These are phyloP conservation scores for Clistopyga incitator DNA, from an alignment of 2,888 invertebrate species.

Conservation along the genomic window DNA sequence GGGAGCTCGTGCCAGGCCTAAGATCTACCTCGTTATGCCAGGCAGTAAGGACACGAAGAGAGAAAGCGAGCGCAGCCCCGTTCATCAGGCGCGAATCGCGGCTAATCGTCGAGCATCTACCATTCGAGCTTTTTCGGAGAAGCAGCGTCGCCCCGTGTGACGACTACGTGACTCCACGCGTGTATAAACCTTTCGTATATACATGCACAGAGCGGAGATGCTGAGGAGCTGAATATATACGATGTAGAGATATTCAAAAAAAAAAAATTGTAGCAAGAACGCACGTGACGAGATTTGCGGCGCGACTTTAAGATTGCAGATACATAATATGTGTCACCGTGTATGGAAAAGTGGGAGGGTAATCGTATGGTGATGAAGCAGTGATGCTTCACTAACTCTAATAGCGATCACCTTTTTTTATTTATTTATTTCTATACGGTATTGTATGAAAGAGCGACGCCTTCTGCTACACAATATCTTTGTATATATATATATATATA, in stretches of 20 bases:
- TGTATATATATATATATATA: slow-evolving; percentile 26
- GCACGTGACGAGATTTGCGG: slow-evolving; percentile 6
- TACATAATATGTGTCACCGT: neutral
- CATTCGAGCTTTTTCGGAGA: slow-evolving; percentile 63
- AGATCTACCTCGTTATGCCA: slow-evolving; percentile 58
- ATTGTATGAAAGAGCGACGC: slow-evolving; percentile 50
- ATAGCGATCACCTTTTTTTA: slow-evolving; percentile 59
- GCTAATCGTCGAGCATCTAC: slow-evolving; percentile 61
- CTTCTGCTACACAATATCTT: slow-evolving; percentile 38
- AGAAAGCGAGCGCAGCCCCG: slow-evolving; percentile 20
- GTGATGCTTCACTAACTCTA: slow-evolving; percentile 77
- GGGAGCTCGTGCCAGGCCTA: neutral
- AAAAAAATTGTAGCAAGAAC: slow-evolving; percentile 19
- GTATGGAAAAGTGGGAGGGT: slow-evolving; percentile 32
- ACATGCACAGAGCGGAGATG: neutral
- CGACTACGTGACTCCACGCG: slow-evolving; percentile 52
- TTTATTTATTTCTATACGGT: slow-evolving; percentile 49
- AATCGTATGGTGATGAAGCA: slow-evolving; percentile 77
- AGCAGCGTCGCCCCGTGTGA: slow-evolving; percentile 35
- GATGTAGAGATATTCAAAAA: neutral
- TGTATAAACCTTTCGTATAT: neutral
- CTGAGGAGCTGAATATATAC: neutral
- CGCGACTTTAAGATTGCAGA: neutral
- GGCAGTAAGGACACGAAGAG: neutral
- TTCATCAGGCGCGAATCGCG: slow-evolving; percentile 57